These are phyloP conservation scores for Triplophysa dalaica DNA, from an alignment of 2,113 vertebrate genomes.

Conservation along the genomic window DNA sequence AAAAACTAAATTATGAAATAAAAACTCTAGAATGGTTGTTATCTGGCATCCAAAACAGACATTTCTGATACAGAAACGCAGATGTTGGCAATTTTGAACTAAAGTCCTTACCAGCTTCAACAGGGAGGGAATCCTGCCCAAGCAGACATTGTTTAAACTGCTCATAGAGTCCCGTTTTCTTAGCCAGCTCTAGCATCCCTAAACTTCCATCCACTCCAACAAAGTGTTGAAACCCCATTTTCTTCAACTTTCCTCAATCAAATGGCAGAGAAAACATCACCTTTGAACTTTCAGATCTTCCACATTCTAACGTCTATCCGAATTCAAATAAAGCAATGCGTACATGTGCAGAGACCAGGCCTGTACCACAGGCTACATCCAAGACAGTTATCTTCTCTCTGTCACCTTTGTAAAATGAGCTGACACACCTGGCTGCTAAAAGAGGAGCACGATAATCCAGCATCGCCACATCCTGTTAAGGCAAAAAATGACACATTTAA, in stretches of 20 bases:
- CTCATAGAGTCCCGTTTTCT: conserved; percentile 75
- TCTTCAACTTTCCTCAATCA: conserved; percentile 74
- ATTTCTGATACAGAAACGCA: neutral
- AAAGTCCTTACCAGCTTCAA: conserved; percentile 71
- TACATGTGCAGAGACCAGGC: conserved; percentile 82
- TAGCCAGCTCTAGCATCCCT: conserved; percentile 79
- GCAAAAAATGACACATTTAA: neutral
- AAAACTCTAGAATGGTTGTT: too few relatives aligned
- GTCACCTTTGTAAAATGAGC: conserved; percentile 63
- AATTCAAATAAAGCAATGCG: conserved; percentile 20
- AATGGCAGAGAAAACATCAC: neutral
- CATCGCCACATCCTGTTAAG: conserved; percentile 76
- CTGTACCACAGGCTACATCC: conserved; percentile 90
- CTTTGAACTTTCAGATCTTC: neutral
- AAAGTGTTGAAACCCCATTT: conserved; percentile 77
- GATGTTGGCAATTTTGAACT: neutral
- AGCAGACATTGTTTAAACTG: conserved; percentile 73
- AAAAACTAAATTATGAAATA: too few relatives aligned
- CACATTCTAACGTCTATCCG: neutral
- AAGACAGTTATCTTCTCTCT: conserved; percentile 70
- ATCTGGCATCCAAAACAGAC: neutral
- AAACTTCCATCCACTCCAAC: conserved; percentile 84
- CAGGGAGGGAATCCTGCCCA: conserved; percentile 76
- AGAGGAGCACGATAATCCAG: conserved; percentile 81
- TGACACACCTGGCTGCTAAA: conserved; percentile 76